These are phyloP conservation scores for Volucella inflata DNA, from an alignment of 2,888 invertebrate genomes.

Conservation along the genomic window DNA sequence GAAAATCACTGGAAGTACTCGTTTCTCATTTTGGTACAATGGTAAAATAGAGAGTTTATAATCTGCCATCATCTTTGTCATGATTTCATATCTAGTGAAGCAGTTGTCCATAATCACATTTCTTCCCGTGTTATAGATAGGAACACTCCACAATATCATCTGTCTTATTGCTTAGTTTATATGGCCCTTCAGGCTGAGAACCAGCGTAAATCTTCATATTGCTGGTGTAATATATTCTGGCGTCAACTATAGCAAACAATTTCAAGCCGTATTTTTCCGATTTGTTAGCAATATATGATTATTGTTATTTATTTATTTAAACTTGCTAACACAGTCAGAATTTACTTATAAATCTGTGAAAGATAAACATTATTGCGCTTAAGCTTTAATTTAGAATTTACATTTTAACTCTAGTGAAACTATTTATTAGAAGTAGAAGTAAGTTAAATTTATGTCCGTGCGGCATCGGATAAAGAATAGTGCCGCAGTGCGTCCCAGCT, in stretches of 20 bases:
- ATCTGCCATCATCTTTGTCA: slow-evolving; percentile 21
- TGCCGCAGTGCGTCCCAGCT: no score
- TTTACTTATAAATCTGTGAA: no score
- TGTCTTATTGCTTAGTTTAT: slow-evolving; percentile 10
- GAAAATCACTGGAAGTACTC: not conserved
- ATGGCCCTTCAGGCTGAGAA: slow-evolving; percentile 30
- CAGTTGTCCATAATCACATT: slow-evolving; percentile 29
- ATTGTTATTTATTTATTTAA: no score
- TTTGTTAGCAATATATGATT: slow-evolving; percentile 44
- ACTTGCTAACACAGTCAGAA: no score
- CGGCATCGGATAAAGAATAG: no score
- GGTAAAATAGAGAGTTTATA: slow-evolving; percentile 17
- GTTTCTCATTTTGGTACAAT: slow-evolving; percentile 27
- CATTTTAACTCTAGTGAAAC: no score
- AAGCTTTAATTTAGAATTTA: no score
- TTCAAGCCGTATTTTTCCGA: slow-evolving; percentile 63
- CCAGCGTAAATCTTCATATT: slow-evolving; percentile 33
- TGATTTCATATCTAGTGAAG: slow-evolving; percentile 12
- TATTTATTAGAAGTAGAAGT: no score
- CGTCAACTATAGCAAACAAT: slow-evolving; percentile 4
- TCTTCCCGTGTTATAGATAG: slow-evolving; percentile 26
- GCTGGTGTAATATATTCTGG: slow-evolving; percentile 11
- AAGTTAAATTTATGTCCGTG: no score
- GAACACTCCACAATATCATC: slow-evolving; percentile 21
- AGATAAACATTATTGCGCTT: no score